A percentile compares a stretch with the other conserved stretches of the same genome.
phyloP scores from a whole-genome alignment of 2,113 vertebrate genomes.

The Cryptotis parvus region DNA sequence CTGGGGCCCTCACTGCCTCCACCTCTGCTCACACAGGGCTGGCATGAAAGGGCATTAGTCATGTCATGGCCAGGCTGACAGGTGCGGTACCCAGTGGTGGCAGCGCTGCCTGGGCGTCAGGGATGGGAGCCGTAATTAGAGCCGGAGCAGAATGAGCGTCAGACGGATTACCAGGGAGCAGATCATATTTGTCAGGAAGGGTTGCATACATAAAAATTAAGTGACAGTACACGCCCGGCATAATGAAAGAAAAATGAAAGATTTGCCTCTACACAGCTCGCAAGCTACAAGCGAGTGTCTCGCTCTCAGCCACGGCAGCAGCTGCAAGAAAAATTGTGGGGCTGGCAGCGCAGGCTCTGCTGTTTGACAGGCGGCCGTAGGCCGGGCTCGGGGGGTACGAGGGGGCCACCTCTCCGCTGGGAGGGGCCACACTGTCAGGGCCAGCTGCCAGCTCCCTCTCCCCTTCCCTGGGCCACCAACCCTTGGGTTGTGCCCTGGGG shows the following conservation, averaged over 20 bases:
- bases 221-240: constrained; percentile 91
- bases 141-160: constrained; percentile 89
- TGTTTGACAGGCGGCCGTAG: constrained; percentile 1
- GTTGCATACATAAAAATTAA: constrained; percentile 92
- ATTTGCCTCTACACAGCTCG: constrained; percentile 87
- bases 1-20: constrained; percentile 45
- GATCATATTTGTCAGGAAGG: constrained; percentile 92
- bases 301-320: constrained; percentile 75
- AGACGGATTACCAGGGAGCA: constrained; percentile 90
- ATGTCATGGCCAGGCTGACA: constrained; percentile 86
- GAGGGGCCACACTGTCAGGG: not conserved
- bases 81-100: constrained; percentile 85
- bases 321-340: constrained; percentile 77
- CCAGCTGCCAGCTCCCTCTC: not conserved
- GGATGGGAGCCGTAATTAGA: constrained; percentile 89
- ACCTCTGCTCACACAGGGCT: constrained; percentile 84
- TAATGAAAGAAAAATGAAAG: constrained; percentile 91
- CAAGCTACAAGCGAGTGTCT: constrained; percentile 79
- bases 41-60: constrained; percentile 89
- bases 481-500: rapidly evolving
- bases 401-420: not conserved
- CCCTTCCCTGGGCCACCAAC: not conserved
- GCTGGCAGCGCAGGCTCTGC: constrained; percentile 63
- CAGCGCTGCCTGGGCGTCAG: constrained; percentile 83
- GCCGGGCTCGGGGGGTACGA: not conserved